phyloP scores from a whole-genome alignment of 2,113 vertebrate species.

The Lampris incognitus region DNA sequence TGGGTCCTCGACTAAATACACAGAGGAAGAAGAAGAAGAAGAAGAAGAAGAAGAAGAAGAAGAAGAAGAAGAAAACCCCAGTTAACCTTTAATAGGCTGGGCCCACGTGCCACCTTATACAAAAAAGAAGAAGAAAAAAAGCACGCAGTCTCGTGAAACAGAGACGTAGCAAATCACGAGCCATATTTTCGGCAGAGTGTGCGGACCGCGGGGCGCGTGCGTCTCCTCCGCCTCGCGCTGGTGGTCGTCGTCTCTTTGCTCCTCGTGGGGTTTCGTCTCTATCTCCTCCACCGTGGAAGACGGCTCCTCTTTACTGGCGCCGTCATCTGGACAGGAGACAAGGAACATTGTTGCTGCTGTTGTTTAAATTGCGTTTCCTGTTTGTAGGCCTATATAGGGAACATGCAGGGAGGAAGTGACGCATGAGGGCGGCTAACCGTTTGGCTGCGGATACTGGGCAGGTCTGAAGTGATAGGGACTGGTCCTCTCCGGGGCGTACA shows the following conservation, averaged over 20 bases:
- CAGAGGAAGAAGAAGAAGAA: conserved; percentile 20
- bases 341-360: too few species aligned
- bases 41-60: not conserved
- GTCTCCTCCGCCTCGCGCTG: conserved; percentile 87
- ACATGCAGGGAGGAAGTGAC: too few species aligned
- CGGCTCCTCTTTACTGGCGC: conserved; percentile 93
- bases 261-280: conserved; percentile 89
- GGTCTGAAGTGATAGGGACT: conserved; percentile 80
- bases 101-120: not conserved
- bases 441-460: conserved; percentile 50
- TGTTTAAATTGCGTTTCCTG: too few species aligned
- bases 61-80: not conserved
- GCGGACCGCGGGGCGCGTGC: conserved; percentile 56
- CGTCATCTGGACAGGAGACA: conserved; percentile 82
- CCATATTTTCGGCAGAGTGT: not conserved
- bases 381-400: too few species aligned
- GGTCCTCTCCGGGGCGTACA: conserved; percentile 87
- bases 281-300: conserved; percentile 92
- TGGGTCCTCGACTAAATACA: conserved; percentile 85
- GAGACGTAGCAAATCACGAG: not conserved
- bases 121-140: not conserved
- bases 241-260: conserved; percentile 89
- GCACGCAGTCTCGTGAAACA: not conserved
- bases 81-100: too few species aligned
- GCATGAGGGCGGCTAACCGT: conserved; percentile 79